A percentile compares a stretch with the other conserved stretches of the same genome.
Evolutionary conservation across 2,113 vertebrate species (phyloP).

Genomic region (Neolamprologus tretocephalus): DNA sequence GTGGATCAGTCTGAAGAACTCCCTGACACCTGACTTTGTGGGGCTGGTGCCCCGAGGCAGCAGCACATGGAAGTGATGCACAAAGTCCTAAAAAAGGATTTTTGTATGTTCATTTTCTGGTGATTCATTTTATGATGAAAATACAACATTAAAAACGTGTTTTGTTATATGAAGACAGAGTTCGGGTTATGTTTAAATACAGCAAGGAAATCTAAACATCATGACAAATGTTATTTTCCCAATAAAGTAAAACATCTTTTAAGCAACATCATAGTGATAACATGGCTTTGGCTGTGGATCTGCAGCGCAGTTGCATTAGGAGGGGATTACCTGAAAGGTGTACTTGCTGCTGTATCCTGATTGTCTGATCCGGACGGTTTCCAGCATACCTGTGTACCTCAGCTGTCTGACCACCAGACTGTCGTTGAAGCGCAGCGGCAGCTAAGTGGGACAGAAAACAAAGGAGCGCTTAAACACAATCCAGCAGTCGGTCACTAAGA

Average conservation of each 20-base stretch:
- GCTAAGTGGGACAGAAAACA: constrained; percentile 54
- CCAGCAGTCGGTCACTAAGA: neutral
- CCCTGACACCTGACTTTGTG: constrained; percentile 80
- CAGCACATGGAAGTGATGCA: constrained; percentile 88
- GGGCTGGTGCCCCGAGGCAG: constrained; percentile 76
- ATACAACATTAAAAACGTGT: neutral
- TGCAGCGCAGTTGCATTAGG: neutral
- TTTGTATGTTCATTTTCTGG: neutral
- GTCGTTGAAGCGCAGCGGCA: constrained; percentile 88
- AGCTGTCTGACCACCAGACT: constrained; percentile 89
- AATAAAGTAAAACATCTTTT: neutral
- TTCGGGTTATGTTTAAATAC: neutral
- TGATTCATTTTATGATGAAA: neutral
- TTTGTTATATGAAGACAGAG: neutral
- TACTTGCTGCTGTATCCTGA: constrained; percentile 96
- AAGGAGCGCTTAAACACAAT: neutral
- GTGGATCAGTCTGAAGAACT: constrained; percentile 82
- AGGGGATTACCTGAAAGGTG: constrained; percentile 82
- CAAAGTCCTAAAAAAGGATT: constrained; percentile 79
- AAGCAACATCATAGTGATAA: neutral
- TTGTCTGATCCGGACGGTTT: constrained; percentile 91
- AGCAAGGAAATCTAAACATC: neutral
- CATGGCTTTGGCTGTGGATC: neutral
- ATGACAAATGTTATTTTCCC: neutral
- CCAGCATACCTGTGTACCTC: constrained; percentile 94